These are phyloP conservation scores for Montipora sp. DNA, from an alignment of 64 coral and sea anemone species.

Conservation along the genomic window DNA sequence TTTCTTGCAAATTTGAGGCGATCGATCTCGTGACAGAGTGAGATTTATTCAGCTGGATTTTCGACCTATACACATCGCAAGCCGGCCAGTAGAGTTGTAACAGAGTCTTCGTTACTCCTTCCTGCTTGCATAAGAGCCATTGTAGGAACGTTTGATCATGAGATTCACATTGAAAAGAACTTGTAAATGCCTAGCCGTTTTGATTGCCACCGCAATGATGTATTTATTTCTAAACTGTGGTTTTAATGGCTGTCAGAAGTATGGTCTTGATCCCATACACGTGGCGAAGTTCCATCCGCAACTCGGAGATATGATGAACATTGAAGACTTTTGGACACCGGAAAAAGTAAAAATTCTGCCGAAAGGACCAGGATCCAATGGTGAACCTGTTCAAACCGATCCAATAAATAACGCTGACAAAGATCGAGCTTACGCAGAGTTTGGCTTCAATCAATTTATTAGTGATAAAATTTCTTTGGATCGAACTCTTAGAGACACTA, in stretches of 20 bases:
- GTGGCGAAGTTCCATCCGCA: conserved; percentile 45
- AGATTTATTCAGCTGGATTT: not conserved
- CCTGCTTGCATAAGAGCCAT: not conserved
- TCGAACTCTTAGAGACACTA: conserved; percentile 86
- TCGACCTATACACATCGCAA: not conserved
- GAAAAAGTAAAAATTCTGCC: conserved; percentile 56
- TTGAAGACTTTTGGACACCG: conserved; percentile 93
- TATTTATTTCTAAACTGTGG: conserved; percentile 62
- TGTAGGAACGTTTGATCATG: not conserved
- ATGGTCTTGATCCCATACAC: conserved; percentile 57
- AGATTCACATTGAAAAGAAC: conserved; percentile 67
- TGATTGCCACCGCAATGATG: conserved; percentile 5
- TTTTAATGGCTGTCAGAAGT: not conserved
- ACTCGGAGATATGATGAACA: conserved; percentile 62
- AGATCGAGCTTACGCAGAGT: conserved; percentile 77
- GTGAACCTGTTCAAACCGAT: conserved; percentile 81
- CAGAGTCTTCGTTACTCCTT: not conserved
- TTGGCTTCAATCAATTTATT: conserved; percentile 95
- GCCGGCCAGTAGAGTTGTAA: not conserved
- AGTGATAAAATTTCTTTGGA: conserved; percentile 94
- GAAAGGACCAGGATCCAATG: conserved; percentile 77
- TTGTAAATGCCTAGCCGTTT: conserved; percentile 47
- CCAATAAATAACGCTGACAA: conserved; percentile 73
- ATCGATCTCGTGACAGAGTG: not conserved
- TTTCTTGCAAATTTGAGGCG: not conserved